Percentiles rank a stretch among this genome's conserved stretches.
Conservation (phyloP, 1,140 invertebrate species). For the Drosophila bifasciata region DNA sequence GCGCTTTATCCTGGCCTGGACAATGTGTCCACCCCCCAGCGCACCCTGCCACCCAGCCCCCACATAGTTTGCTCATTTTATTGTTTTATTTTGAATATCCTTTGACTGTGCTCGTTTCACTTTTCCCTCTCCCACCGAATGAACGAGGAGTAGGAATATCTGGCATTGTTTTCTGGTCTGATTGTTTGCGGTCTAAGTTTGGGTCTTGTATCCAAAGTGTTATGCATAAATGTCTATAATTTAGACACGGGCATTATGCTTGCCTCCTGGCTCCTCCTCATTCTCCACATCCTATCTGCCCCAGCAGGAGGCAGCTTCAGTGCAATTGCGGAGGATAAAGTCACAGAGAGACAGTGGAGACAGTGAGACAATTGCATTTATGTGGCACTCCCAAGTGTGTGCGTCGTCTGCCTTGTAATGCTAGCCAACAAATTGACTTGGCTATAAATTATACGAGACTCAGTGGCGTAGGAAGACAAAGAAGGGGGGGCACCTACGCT, state of each 20-base stretch:
- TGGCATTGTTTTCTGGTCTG: slow-evolving; percentile 58
- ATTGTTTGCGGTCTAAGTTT: slow-evolving; percentile 59
- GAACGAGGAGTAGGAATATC: slow-evolving; percentile 19
- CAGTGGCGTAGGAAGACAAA: slow-evolving; percentile 10
- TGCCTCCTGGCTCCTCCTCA: not conserved
- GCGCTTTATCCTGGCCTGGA: slow-evolving; percentile 59
- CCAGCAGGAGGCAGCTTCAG: slow-evolving; percentile 32
- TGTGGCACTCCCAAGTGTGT: slow-evolving; percentile 1
- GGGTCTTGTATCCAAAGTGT: not conserved
- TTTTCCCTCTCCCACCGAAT: slow-evolving; percentile 34
- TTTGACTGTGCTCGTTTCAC: slow-evolving; percentile 71
- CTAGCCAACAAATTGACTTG: slow-evolving; percentile 56
- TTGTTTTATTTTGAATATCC: slow-evolving; percentile 72
- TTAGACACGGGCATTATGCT: slow-evolving; percentile 46
- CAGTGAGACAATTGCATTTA: slow-evolving; percentile 58
- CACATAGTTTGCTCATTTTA: slow-evolving; percentile 59
- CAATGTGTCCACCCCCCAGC: slow-evolving; percentile 30
- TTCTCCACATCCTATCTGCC: not conserved
- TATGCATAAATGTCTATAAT: slow-evolving; percentile 55
- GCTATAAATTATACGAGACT: slow-evolving; percentile 63
- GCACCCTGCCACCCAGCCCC: slow-evolving; percentile 12
- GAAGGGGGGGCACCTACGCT: too few relatives aligned
- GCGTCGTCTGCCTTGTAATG: slow-evolving; percentile 33
- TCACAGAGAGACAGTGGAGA: slow-evolving; percentile 23
- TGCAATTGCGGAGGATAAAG: slow-evolving; percentile 61